Base-by-base conservation (phyloP, 2,888 invertebrate species). In the Zhuqinia jingwanae region DNA sequence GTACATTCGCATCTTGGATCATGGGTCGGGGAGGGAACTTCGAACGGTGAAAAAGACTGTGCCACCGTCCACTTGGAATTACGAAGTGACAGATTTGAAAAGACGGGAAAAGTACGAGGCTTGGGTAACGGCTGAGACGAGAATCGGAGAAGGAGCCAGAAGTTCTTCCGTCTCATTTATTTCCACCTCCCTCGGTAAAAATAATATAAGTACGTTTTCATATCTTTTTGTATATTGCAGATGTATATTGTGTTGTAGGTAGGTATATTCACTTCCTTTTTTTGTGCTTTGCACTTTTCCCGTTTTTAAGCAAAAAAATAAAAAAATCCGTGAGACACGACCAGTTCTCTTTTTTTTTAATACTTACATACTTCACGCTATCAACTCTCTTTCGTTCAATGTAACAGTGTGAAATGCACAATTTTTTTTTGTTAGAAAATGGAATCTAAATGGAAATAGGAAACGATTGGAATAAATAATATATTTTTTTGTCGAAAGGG, bases 1-100 rank as follows among this genome's bases (percentile, higher is more conserved):
- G 3, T 96, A 96, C 91, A 95, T 95, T 53, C 89, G 91, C 22
- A 90, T 91, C 5, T 60, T 77, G 78, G 88, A 88, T 36, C 53
- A 68, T 58, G 87, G 82, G n/a, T 85, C 87, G 53, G 87, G 88
- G 36, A 79, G 88, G 22, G 90, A 89, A 65, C 80, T 89, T 11
- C 87, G 89, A 53, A 88, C 89, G 11, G 63, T 89, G 53, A 88
- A 89, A 70, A 87, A 89, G 30, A 89, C 89, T 20, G 81, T 90
- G 13, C 82, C 88, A 47, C 63, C 89, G 45, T 87, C 89, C 56
- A 79, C 79, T 13, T 87, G 85, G 77, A 89, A 82, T 81, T 89
- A 89, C 65, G 90, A 91, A 84, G 87, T 90, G 85, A 89, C 85
- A 65, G 89, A 90, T 80, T 82, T 90, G 87, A 89, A 89, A 82